Conservation (phyloP, 2,888 invertebrate species). For the Ophraella communa region DNA sequence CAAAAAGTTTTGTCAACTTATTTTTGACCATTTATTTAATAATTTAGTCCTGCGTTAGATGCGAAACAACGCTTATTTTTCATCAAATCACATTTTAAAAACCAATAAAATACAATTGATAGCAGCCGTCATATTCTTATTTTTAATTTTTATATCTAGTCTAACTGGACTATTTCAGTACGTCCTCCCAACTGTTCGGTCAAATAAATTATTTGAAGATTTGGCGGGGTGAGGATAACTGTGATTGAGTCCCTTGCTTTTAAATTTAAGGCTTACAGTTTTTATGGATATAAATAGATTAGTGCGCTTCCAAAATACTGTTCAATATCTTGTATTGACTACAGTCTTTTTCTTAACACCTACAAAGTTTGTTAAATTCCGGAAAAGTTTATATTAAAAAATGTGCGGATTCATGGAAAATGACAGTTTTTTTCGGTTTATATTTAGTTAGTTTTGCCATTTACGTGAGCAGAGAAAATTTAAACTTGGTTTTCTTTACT, state of each 20-base stretch:
- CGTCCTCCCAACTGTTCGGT: conserved; percentile 9
- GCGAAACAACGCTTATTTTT: no score
- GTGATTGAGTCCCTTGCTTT: conserved; percentile 33
- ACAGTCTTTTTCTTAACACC: not conserved
- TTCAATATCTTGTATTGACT: conserved; percentile 28
- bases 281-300: conserved; percentile 39
- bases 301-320: conserved; percentile 35
- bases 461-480: conserved; percentile 36
- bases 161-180: not conserved
- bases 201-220: conserved; percentile 23
- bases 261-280: conserved; percentile 37
- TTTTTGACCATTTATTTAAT: no score
- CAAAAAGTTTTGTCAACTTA: no score
- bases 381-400: conserved; percentile 6
- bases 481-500: conserved; percentile 26
- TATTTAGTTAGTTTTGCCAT: conserved; percentile 38
- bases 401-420: conserved; percentile 17
- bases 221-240: conserved; percentile 30
- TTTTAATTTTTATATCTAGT: not conserved
- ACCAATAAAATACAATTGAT: not conserved
- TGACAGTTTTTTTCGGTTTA: conserved; percentile 22
- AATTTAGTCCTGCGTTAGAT: no score
- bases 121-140: not conserved
- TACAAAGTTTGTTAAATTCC: not conserved
- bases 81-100: no score